Base-by-base conservation (phyloP, 2,888 invertebrate genomes). In the Vannuccia rotundouncinata region DNA sequence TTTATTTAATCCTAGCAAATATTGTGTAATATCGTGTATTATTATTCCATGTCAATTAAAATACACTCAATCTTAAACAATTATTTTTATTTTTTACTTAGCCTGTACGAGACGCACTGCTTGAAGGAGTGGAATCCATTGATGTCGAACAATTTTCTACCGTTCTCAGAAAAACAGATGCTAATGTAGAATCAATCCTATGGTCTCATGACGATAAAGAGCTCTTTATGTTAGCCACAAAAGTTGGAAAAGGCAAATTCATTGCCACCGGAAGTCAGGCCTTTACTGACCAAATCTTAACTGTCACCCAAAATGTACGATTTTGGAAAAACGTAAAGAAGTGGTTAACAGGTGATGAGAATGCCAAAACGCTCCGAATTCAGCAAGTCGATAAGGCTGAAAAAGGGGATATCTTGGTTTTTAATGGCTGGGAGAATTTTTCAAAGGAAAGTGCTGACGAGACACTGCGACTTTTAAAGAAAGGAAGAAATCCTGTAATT, bases 71-170 rank as follows among this genome's bases (percentile, higher is more conserved):
- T 10, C 17, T 10, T 5, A 5, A 45, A 45, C 45, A 45, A 45
- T 45, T 45, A 17, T 10, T 45, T 45, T 17, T 10, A 17, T 45
- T 45, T 45, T 45, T 45, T 17, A 45, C 17, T 17, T 10, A 10
- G 5, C 45, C 45, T 10, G 17, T 10, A 45, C 17, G 5, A 5
- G 45, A 45, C 45, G 22, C 66, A 66, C 10, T 66, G 5, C 66
- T 66, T n/a, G 66, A 66, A 66, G 66, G 66, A 13, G 66, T 66
- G 25, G 66, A 66, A 22, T 66, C 66, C 13, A 27, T 66, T 66
- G 66, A 13, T n/a, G 25, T 66, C 25, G 17, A 5, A 5, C 13
- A 22, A n/a, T 5, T 22, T 27, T 13, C 10, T 2, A 66, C 66
- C 2, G 22, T 2, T 5, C 13, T 66, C 5, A 17, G 13, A 5